Percentiles rank a stretch among this genome's conserved stretches.
These are phyloP conservation scores for Patella depressa DNA, from an alignment of 2,888 invertebrate genomes.

Conservation along the genomic window DNA sequence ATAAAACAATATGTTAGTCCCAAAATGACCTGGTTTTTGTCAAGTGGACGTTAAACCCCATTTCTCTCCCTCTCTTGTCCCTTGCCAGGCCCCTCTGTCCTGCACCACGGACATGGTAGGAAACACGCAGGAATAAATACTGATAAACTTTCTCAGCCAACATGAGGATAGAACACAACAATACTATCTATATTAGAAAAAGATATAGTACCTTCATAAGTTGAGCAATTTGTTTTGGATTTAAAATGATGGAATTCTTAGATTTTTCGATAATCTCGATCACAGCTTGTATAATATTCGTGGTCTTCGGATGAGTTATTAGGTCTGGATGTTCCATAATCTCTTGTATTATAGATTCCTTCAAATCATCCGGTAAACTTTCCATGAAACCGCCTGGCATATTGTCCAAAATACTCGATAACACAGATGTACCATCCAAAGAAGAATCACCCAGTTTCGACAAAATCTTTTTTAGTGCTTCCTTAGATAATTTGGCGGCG, in stretches of 20 bases:
- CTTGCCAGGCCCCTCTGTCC: no score
- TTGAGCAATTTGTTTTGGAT: conserved; percentile 46
- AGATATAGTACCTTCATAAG: conserved; percentile 46
- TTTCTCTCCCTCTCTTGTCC: no score
- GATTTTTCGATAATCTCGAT: conserved; percentile 28
- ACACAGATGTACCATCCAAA: neutral
- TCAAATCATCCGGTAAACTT: neutral
- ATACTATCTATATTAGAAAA: no score
- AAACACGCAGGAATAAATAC: no score
- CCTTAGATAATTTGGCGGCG: conserved; percentile 14
- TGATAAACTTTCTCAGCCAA: no score
- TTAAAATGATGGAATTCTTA: conserved; percentile 27
- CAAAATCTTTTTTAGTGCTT: conserved; percentile 10
- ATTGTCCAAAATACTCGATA: conserved; percentile 11
- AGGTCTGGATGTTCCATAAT: conserved; percentile 9
- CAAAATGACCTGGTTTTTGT: no score
- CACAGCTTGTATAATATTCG: conserved; percentile 31
- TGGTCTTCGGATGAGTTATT: conserved; percentile 7
- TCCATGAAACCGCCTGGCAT: neutral
- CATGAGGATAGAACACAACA: no score
- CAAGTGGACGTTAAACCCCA: no score
- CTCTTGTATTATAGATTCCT: conserved; percentile 3
- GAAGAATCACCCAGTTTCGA: conserved; percentile 7
- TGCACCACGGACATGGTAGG: no score
- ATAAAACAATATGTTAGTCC: no score